These are phyloP conservation scores for Drosophila lini DNA, from an alignment of 1,140 invertebrate species.

Conservation along the genomic window DNA sequence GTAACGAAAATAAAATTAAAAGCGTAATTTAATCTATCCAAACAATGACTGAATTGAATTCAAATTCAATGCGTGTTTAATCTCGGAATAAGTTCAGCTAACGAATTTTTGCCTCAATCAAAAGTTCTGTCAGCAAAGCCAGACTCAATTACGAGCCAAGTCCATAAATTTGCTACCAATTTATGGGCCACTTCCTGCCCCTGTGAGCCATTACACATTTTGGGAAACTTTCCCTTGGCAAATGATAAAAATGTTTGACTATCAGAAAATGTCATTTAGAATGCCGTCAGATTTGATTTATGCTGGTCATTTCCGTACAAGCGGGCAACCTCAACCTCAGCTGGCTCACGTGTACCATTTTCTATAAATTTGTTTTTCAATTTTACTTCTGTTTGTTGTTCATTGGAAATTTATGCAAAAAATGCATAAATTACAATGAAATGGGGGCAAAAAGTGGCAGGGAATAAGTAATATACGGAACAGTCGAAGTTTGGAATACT, in stretches of 20 bases:
- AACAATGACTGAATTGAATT: slow-evolving; percentile 14
- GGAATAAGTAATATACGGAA: neutral
- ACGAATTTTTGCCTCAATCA: slow-evolving; percentile 24
- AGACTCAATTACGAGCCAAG: slow-evolving; percentile 27
- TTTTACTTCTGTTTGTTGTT: slow-evolving; percentile 43
- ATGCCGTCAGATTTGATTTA: slow-evolving; percentile 70
- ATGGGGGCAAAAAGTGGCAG: slow-evolving; percentile 4
- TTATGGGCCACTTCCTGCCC: slow-evolving; percentile 25
- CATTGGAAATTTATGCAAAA: slow-evolving; percentile 64
- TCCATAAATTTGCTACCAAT: slow-evolving; percentile 33
- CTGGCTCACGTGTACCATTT: slow-evolving; percentile 28
- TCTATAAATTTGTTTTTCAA: slow-evolving; percentile 52
- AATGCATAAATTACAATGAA: slow-evolving; percentile 60
- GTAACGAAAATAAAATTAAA: slow-evolving; percentile 32
- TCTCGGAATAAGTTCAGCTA: slow-evolving; percentile 11
- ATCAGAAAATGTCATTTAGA: slow-evolving; percentile 70
- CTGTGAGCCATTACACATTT: slow-evolving; percentile 22
- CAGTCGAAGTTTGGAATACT: slow-evolving; percentile 10
- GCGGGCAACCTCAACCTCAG: slow-evolving; percentile 20
- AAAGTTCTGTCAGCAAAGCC: slow-evolving; percentile 10
- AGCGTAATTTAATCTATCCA: slow-evolving; percentile 16
- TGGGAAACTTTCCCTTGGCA: slow-evolving; percentile 19
- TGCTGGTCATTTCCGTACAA: slow-evolving; percentile 55
- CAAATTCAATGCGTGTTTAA: slow-evolving; percentile 18
- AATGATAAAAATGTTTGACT: slow-evolving; percentile 39